phyloP scores from a whole-genome alignment of 2,888 invertebrate species.

The Cantharis lateralis region DNA sequence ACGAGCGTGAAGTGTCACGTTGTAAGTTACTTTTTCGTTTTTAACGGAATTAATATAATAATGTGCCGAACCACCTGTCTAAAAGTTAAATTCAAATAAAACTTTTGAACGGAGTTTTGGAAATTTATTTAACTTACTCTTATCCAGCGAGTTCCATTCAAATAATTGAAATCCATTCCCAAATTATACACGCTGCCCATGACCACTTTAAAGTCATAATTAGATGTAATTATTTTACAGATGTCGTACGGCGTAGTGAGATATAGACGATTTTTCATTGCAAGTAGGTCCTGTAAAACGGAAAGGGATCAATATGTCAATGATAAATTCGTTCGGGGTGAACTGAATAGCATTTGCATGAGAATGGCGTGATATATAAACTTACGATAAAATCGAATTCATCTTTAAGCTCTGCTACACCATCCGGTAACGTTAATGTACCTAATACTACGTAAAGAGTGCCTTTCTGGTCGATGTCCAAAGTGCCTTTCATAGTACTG shows the following conservation, averaged over 20 bases:
- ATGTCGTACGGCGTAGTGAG: slow-evolving; percentile 61
- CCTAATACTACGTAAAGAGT: slow-evolving; percentile 55
- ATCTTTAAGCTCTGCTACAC: slow-evolving; percentile 62
- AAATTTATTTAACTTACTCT: slow-evolving; percentile 47
- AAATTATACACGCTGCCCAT: slow-evolving; percentile 56
- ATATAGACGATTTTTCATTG: slow-evolving; percentile 62
- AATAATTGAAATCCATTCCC: slow-evolving; percentile 56
- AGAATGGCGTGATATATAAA: slow-evolving; percentile 35
- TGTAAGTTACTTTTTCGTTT: slow-evolving; percentile 51
- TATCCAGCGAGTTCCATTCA: slow-evolving; percentile 53
- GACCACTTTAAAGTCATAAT: slow-evolving; percentile 58
- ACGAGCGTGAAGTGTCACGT: slow-evolving; percentile 57
- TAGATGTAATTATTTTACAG: slow-evolving; percentile 58
- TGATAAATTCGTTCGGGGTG: slow-evolving; percentile 25
- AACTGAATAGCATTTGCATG: slow-evolving; percentile 34
- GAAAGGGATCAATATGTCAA: slow-evolving; percentile 21
- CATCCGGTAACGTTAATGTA: slow-evolving; percentile 60
- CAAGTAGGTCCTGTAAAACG: slow-evolving; percentile 53
- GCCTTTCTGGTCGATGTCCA: slow-evolving; percentile 62
- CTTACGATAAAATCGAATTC: slow-evolving; percentile 61
- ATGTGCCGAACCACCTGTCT: slow-evolving; percentile 58
- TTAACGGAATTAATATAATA: slow-evolving; percentile 57
- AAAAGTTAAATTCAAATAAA: slow-evolving; percentile 34
- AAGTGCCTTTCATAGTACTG: slow-evolving; percentile 61
- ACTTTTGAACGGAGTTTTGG: background rate